Evolutionary conservation across 2,888 invertebrate species (phyloP), one percentile per base, ranked within the genome.

Genomic region (Phyto melanocephala): DNA sequence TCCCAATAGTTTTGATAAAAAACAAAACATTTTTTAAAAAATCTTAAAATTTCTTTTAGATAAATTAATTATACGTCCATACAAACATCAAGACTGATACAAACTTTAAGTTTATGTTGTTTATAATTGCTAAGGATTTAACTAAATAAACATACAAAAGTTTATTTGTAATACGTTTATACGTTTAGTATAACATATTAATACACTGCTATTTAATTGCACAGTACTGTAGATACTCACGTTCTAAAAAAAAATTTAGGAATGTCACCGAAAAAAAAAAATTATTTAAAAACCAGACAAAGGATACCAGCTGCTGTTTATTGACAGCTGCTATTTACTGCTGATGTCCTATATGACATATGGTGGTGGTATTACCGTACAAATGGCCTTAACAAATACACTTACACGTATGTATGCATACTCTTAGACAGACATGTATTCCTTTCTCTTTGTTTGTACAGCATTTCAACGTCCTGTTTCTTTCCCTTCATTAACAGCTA

Each of bases 241-340:
- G 35, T 28, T 10, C 28, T n/a, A 7, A 24, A n/a, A 60, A n/a
- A 58, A 47, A 58, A 62, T 17, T 60, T 22, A 54, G 52, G 65
- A 79, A 71, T 82, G 75, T 76, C 79, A 82, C 78, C 78, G 78
- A 74, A 78, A 77, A 60, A 75, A 72, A 17, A 2, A 24, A 37
- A 45, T 8, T 50, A 68, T n/a, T 28, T 17, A 37, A 62, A 58
- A 67, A 71, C 33, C 40, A 35, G 50, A 67, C 65, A 75, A 78
- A 78, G 81, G 77, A 78, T 81, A 78, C 72, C 81, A 81, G 81
- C 81, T 81, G 81, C 78, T 65, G 81, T 11, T 78, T 81, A 79
- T 82, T 79, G 82, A 76, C 82, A 82, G 82, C 82, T 82, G 82
- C 82, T 63, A 35, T 70, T 56, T 75, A 40, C 22, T 42, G 65